Percentiles rank a stretch among this genome's conserved stretches.
Evolutionary conservation across 2,888 invertebrate genomes (phyloP).

Genomic region (Hedya salicella): DNA sequence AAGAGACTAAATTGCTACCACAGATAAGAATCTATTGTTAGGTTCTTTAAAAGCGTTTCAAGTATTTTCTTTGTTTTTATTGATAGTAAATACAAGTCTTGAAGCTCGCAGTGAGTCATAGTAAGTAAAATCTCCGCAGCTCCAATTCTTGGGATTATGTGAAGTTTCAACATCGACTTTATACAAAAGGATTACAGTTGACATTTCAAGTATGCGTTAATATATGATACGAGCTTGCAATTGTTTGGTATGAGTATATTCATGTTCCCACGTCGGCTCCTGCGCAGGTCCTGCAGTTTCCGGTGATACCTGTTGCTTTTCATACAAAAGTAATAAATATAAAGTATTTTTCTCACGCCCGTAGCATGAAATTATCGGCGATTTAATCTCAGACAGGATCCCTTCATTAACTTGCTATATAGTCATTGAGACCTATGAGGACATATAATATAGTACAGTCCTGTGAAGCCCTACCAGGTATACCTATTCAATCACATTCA

Average conservation of each 20-base stretch:
- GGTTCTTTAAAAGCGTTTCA: constrained; percentile 18
- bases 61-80: constrained; percentile 37
- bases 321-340: constrained; percentile 10
- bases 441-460: neutral
- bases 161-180: constrained; percentile 1
- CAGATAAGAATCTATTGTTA: constrained; percentile 25
- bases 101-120: constrained; percentile 24
- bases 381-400: constrained; percentile 11
- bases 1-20: constrained; percentile 1
- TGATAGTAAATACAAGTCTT: constrained; percentile 29
- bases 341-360: constrained; percentile 18
- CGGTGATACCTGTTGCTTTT: constrained; percentile 33
- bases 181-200: neutral
- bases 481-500: too few relatives aligned
- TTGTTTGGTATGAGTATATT: constrained; percentile 41
- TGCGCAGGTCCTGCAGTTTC: constrained; percentile 46
- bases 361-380: constrained; percentile 6
- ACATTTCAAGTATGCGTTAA: neutral
- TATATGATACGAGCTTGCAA: constrained; percentile 3
- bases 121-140: neutral
- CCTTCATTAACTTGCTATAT: constrained; percentile 4
- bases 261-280: constrained; percentile 54
- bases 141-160: neutral
- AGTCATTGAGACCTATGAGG: neutral
- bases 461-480: neutral